Conservation (phyloP, 2,797 vertebrate genomes). For the Gallinago solitaria region DNA sequence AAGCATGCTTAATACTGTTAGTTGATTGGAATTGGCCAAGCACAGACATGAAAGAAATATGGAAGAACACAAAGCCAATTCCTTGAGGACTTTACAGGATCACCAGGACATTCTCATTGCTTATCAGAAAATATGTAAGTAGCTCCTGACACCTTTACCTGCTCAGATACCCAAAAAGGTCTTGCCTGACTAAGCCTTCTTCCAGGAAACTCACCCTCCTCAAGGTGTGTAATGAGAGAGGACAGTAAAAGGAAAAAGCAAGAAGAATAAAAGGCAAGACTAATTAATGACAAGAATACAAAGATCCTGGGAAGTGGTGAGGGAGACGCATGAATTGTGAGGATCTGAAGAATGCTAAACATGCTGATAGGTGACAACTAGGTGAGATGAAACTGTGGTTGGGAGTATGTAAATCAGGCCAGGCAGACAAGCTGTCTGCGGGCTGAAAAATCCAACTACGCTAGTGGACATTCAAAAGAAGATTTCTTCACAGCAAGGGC, state of each 20-base stretch:
- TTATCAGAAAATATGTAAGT: conserved; percentile 16
- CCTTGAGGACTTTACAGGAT: background rate
- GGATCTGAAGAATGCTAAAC: background rate
- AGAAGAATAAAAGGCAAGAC: background rate
- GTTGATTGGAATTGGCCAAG: conserved; percentile 13
- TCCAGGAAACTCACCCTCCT: conserved; percentile 15
- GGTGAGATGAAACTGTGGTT: background rate
- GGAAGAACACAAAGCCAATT: background rate
- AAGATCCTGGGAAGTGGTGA: background rate
- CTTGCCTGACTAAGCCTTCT: background rate
- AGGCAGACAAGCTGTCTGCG: background rate
- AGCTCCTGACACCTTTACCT: background rate
- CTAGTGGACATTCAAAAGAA: background rate
- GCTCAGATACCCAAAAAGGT: background rate
- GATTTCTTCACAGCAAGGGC: background rate
- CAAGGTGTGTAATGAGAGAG: background rate
- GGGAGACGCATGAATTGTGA: background rate
- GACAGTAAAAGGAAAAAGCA: background rate
- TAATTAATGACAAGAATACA: background rate
- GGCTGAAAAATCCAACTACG: background rate
- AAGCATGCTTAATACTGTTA: background rate
- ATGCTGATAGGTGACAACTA: background rate
- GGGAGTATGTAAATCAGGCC: background rate
- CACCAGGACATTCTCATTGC: background rate
- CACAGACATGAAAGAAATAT: background rate